Conservation (phyloP, 2,797 vertebrate genomes). For the Notamacropus eugenii region DNA sequence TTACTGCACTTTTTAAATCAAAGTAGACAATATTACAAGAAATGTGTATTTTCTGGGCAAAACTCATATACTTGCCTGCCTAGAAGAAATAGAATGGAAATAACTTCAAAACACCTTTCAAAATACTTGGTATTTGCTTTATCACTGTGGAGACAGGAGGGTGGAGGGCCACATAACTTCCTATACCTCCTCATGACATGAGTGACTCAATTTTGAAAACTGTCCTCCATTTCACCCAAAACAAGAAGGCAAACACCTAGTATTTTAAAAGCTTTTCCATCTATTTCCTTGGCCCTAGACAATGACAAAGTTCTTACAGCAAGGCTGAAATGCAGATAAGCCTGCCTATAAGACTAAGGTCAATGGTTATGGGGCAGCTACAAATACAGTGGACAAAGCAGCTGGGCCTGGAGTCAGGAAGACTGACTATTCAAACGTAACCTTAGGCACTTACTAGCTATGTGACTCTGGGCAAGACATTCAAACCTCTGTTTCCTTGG, state of each 20-base stretch:
- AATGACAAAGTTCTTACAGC: not conserved
- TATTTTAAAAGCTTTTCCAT: conserved; percentile 2
- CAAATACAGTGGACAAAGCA: not conserved
- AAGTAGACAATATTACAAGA: conserved; percentile 25
- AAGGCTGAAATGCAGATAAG: not conserved
- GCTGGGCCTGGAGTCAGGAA: not conserved
- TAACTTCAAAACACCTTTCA: conserved; percentile 12
- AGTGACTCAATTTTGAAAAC: not conserved
- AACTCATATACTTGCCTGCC: not conserved
- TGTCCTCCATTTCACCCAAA: not conserved
- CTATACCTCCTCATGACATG: not conserved
- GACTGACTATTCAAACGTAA: not conserved
- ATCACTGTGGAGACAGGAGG: not conserved
- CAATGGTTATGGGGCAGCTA: not conserved
- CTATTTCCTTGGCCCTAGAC: not conserved
- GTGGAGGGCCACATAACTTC: not conserved
- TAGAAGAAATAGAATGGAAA: not conserved
- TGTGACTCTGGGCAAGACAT: not conserved
- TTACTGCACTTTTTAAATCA: conserved; percentile 48
- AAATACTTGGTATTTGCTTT: not conserved
- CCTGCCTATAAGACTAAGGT: not conserved
- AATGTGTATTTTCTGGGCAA: conserved; percentile 18
- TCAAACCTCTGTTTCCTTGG: not conserved
- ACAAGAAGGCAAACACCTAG: not conserved
- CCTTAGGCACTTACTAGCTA: not conserved